phyloP scores from a whole-genome alignment of 2,888 invertebrate genomes.

The Gymnosoma rotundatum region DNA sequence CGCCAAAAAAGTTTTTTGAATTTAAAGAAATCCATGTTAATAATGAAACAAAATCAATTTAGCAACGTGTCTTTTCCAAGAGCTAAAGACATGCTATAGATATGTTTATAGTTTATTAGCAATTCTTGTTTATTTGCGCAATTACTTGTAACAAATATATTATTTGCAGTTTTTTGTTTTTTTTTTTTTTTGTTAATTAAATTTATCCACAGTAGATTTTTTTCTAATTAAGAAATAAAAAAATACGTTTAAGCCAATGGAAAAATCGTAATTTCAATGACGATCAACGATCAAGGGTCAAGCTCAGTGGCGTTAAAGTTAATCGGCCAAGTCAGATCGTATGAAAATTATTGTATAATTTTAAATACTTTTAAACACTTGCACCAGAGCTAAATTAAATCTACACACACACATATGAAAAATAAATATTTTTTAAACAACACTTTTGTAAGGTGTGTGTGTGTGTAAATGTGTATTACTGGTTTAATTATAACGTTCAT shows the following conservation, averaged over 20 bases:
- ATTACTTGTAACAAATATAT: background rate
- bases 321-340: constrained; percentile 68
- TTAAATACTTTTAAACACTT: constrained; percentile 10
- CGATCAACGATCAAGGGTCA: constrained; percentile 72
- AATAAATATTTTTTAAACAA: constrained; percentile 11
- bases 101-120: no score
- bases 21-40: no score
- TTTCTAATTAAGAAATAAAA: constrained; percentile 32
- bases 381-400: constrained; percentile 16
- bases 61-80: no score
- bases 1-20: no score
- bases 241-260: constrained; percentile 31
- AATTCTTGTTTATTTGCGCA: no score
- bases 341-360: constrained; percentile 40
- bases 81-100: no score
- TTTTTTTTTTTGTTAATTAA: background rate
- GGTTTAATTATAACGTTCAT: constrained; percentile 52
- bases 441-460: background rate
- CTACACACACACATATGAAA: constrained; percentile 2
- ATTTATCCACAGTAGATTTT: constrained; percentile 9
- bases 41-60: no score
- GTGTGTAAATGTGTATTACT: constrained; percentile 2
- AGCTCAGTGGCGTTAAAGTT: constrained; percentile 69
- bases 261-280: constrained; percentile 56
- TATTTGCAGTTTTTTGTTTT: background rate